These are phyloP conservation scores for Vannuccia rotundouncinata DNA, from an alignment of 2,888 invertebrate genomes.

Conservation along the genomic window DNA sequence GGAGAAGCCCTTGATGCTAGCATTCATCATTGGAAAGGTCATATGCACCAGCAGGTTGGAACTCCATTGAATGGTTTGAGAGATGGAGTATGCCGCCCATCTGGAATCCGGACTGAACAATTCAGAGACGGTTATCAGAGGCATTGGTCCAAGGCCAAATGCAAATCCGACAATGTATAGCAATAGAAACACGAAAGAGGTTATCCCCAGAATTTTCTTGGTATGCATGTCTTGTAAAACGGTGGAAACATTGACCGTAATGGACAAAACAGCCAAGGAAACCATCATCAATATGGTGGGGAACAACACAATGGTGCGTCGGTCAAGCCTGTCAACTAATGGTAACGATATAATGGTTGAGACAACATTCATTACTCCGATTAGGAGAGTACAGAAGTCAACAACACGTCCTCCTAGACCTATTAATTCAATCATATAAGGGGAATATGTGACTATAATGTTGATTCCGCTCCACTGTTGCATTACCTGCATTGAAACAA, in stretches of 20 bases:
- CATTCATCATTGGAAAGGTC: conserved; percentile 61
- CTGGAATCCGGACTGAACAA: conserved; percentile 81
- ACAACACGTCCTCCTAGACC: conserved; percentile 75
- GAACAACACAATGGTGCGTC: conserved; percentile 76
- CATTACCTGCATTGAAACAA: conserved; percentile 88
- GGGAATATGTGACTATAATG: conserved; percentile 94
- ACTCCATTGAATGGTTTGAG: conserved; percentile 88
- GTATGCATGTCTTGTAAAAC: no score
- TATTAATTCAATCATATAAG: conserved; percentile 79
- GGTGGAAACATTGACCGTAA: conserved; percentile 59
- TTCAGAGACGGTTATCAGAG: conserved; percentile 86
- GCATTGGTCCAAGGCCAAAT: conserved; percentile 74
- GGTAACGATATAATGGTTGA: conserved; percentile 91
- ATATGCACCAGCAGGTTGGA: conserved; percentile 97
- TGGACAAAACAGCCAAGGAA: conserved; percentile 66
- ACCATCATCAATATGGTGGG: conserved; percentile 75
- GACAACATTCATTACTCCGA: conserved; percentile 85
- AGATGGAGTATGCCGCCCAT: conserved; percentile 75
- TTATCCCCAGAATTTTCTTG: conserved; percentile 53
- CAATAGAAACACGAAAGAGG: conserved; percentile 68
- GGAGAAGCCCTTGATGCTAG: no score
- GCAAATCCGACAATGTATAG: conserved; percentile 80
- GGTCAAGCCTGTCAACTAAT: conserved; percentile 90
- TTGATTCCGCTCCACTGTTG: conserved; percentile 96
- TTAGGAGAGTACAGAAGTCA: conserved; percentile 90